A percentile compares a stretch with the other conserved stretches of the same genome.
These are phyloP conservation scores for Cheilosia vulpina DNA, from an alignment of 2,888 invertebrate genomes.

Conservation along the genomic window DNA sequence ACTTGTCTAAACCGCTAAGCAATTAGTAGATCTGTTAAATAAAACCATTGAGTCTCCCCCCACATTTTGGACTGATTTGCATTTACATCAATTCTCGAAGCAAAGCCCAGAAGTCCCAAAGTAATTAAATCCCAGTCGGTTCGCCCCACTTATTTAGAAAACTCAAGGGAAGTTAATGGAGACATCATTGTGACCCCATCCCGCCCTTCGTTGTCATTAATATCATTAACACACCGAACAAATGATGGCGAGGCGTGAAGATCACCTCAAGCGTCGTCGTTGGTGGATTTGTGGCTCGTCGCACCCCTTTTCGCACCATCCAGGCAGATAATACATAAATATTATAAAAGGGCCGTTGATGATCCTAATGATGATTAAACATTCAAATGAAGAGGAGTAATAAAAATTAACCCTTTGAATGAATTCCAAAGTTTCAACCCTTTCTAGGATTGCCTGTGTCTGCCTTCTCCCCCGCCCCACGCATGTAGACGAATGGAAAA, in stretches of 20 bases:
- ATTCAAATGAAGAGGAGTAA: conserved; percentile 69
- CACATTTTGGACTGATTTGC: conserved; percentile 19
- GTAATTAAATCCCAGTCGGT: conserved; percentile 48
- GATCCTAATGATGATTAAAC: conserved; percentile 72
- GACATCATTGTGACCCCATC: conserved; percentile 42
- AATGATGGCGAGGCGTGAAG: conserved; percentile 56
- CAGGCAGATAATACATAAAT: conserved; percentile 24
- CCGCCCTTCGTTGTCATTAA: conserved; percentile 32
- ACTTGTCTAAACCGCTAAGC: conserved; percentile 28
- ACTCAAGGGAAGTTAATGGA: conserved; percentile 45
- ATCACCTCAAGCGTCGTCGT: conserved; percentile 50
- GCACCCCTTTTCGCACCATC: conserved; percentile 26
- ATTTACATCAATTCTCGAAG: conserved; percentile 1
- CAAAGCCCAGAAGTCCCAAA: conserved; percentile 15
- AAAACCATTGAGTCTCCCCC: neutral
- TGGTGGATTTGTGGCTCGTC: conserved; percentile 4
- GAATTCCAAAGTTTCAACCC: conserved; percentile 45
- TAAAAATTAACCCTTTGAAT: conserved; percentile 71
- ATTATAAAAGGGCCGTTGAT: conserved; percentile 58
- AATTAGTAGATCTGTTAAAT: conserved; percentile 44
- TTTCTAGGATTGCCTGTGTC: neutral
- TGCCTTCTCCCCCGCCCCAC: neutral
- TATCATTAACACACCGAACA: conserved; percentile 49
- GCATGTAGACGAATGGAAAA: neutral
- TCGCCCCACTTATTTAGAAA: conserved; percentile 27